phyloP scores from a whole-genome alignment of 2,113 vertebrate species.

The Cyanistes caeruleus region DNA sequence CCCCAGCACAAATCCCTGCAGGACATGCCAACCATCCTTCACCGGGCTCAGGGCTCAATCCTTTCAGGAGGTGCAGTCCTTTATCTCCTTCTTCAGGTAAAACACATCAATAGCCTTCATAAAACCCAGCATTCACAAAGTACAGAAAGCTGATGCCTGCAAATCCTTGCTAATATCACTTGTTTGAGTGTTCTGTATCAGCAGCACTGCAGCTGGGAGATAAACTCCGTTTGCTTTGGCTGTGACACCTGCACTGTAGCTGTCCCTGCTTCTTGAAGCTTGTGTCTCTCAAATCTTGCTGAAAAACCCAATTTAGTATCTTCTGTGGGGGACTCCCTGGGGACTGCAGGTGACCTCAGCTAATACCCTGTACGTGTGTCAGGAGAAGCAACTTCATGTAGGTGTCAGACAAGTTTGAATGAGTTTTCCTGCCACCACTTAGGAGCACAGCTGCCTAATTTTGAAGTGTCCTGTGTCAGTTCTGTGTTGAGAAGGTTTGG shows the following conservation, averaged over 20 bases:
- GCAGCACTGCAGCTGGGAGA: neutral
- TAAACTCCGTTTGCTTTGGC: too few relatives aligned
- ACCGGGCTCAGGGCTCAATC: neutral
- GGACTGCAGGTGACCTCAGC: neutral
- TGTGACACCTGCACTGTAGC: too few relatives aligned
- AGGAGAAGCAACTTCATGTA: neutral
- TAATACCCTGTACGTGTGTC: rapidly evolving
- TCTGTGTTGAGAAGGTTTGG: neutral
- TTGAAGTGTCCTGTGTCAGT: too few relatives aligned
- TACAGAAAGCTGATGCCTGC: neutral
- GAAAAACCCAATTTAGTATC: neutral
- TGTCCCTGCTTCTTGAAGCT: neutral
- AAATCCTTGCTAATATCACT: neutral
- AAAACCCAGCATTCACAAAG: neutral
- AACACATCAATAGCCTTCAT: neutral
- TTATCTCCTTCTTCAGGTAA: neutral
- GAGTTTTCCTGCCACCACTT: neutral
- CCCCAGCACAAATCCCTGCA: neutral
- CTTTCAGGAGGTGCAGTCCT: neutral
- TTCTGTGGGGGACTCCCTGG: neutral
- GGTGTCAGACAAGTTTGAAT: neutral
- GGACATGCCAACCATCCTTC: neutral
- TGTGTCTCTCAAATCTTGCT: neutral
- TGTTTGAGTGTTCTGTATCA: neutral
- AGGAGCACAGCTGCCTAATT: neutral